These are phyloP conservation scores for Ecdyonurus torrentis DNA, from an alignment of 2,888 invertebrate genomes.

Conservation along the genomic window DNA sequence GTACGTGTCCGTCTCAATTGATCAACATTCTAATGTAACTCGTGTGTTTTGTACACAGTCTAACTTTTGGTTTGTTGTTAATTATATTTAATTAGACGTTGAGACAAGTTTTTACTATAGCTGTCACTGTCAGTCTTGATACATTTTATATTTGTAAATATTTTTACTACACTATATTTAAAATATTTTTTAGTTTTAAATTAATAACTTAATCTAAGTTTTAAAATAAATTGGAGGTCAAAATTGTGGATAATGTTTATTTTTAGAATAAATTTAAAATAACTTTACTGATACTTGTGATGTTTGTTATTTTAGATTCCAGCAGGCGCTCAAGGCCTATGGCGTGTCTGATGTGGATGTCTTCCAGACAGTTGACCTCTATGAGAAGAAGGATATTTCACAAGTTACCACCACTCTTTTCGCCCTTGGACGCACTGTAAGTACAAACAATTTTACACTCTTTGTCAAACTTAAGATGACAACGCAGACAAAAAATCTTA, in stretches of 20 bases:
- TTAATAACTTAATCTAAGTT: not conserved
- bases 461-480: too few relatives aligned
- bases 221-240: not conserved
- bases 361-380: conserved; percentile 94
- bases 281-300: not conserved
- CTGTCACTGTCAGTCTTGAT: too few relatives aligned
- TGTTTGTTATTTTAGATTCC: conserved; percentile 58
- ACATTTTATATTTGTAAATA: too few relatives aligned
- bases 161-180: conserved; percentile 4
- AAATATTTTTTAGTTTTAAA: not conserved
- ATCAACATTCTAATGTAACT: too few relatives aligned
- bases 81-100: too few relatives aligned
- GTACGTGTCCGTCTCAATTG: too few relatives aligned
- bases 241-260: not conserved
- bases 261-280: not conserved
- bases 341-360: conserved; percentile 84
- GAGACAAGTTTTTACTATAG: too few relatives aligned
- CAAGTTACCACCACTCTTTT: conserved; percentile 72
- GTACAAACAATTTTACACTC: too few relatives aligned
- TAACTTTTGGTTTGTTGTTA: too few relatives aligned
- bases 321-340: conserved; percentile 67
- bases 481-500: too few relatives aligned
- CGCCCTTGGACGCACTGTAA: conserved; percentile 69
- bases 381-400: conserved; percentile 83
- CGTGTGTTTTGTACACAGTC: too few relatives aligned